Conservation (phyloP, 2,888 invertebrate genomes). For the Lycia hirtaria region DNA sequence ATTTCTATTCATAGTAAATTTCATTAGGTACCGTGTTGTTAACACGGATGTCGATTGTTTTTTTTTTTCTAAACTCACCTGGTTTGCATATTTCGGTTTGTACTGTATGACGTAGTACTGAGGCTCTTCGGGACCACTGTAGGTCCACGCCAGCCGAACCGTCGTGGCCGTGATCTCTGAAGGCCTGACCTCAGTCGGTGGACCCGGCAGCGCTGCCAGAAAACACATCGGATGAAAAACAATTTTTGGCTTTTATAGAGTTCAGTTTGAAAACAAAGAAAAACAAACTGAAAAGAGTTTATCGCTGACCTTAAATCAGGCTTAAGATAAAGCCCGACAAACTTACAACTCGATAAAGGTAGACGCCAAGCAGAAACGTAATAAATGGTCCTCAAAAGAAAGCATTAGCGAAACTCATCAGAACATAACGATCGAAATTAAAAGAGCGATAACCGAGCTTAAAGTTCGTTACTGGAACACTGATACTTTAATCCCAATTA, state of each 20-base stretch:
- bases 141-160: conserved; percentile 96
- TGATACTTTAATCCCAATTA: conserved; percentile 51
- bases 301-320: not conserved
- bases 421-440: conserved; percentile 27
- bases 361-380: conserved; percentile 3
- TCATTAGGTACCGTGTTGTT: no score
- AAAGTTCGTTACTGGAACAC: conserved; percentile 38
- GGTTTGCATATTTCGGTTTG: conserved; percentile 96
- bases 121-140: conserved; percentile 95
- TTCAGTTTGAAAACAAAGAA: not conserved
- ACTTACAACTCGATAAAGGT: conserved; percentile 15
- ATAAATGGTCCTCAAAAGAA: conserved; percentile 23
- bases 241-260: not conserved
- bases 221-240: not conserved
- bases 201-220: conserved; percentile 93
- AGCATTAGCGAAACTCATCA: conserved; percentile 27
- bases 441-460: conserved; percentile 30
- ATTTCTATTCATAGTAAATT: no score
- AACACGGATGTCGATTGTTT: no score
- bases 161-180: conserved; percentile 97
- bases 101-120: conserved; percentile 98
- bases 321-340: conserved; percentile 4
- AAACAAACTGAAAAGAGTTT: not conserved
- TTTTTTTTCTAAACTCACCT: conserved; percentile 79
- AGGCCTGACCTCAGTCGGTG: conserved; percentile 95